Conservation (phyloP, 2,888 invertebrate species). For the Orchesella flavescens region DNA sequence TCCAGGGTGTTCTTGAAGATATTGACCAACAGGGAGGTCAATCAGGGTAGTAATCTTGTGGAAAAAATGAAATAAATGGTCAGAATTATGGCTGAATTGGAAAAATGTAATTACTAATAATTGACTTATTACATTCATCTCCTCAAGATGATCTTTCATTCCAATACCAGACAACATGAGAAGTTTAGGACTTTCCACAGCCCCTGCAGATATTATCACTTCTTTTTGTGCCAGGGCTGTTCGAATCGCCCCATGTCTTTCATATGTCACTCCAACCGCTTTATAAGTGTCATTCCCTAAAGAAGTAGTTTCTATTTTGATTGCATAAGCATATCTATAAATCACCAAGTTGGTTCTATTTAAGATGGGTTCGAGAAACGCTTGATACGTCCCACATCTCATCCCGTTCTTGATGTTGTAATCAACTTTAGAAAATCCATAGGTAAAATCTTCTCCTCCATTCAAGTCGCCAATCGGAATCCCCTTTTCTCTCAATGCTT, state of each 20-base stretch:
- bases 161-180: constrained; percentile 61
- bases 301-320: constrained; percentile 24
- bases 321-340: constrained; percentile 51
- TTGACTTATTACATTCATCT: constrained; percentile 43
- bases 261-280: constrained; percentile 61
- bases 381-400: constrained; percentile 54
- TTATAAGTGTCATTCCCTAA: neutral
- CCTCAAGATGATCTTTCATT: constrained; percentile 42
- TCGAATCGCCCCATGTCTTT: constrained; percentile 39
- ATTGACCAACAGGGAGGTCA: constrained; percentile 63
- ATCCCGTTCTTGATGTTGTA: constrained; percentile 61
- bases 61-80: too few relatives aligned
- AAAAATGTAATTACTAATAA: too few relatives aligned
- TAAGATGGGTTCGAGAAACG: constrained; percentile 45
- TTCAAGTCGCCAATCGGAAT: constrained; percentile 48
- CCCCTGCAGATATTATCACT: constrained; percentile 45
- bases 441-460: constrained; percentile 37
- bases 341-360: constrained; percentile 27
- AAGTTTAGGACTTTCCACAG: constrained; percentile 57
- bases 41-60: constrained; percentile 10
- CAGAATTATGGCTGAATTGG: neutral
- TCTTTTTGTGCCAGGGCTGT: constrained; percentile 51
- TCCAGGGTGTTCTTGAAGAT: constrained; percentile 62
- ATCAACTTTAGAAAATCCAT: constrained; percentile 56
- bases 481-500: constrained; percentile 51